Evolutionary conservation across 2,113 vertebrate genomes (phyloP).

Genomic region (Electrona antarctica): DNA sequence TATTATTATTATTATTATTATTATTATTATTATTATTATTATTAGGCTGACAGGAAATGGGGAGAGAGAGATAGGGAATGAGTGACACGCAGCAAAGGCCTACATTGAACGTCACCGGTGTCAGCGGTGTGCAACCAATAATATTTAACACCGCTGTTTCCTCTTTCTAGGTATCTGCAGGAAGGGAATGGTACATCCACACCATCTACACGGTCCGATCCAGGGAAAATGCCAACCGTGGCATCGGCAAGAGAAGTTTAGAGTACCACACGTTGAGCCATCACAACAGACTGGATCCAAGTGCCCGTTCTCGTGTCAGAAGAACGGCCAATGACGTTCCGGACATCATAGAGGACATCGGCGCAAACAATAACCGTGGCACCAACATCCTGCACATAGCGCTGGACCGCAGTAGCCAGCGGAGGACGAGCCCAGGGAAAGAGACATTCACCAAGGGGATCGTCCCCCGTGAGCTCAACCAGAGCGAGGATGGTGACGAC

Average conservation of each 20-base stretch:
- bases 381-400: constrained; percentile 93
- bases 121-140: too few relatives aligned
- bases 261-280: constrained; percentile 80
- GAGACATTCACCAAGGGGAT: constrained; percentile 61
- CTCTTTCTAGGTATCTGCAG: constrained; percentile 84
- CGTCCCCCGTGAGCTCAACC: constrained; percentile 76
- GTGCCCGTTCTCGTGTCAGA: constrained; percentile 53
- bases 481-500: constrained; percentile 55
- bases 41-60: too few relatives aligned
- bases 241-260: constrained; percentile 88
- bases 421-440: constrained; percentile 60
- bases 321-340: constrained; percentile 72
- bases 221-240: constrained; percentile 81
- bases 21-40: too few relatives aligned
- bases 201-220: constrained; percentile 93
- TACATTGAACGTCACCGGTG: too few relatives aligned
- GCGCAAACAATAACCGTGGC: constrained; percentile 83
- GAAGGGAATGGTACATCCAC: constrained; percentile 95
- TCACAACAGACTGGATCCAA: constrained; percentile 24
- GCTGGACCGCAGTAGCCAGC: constrained; percentile 79
- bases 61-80: too few relatives aligned
- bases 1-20: too few relatives aligned
- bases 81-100: too few relatives aligned
- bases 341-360: constrained; percentile 79
- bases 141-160: not conserved